Conservation (phyloP, 1,140 invertebrate genomes). For the Drosophila sproati region DNA sequence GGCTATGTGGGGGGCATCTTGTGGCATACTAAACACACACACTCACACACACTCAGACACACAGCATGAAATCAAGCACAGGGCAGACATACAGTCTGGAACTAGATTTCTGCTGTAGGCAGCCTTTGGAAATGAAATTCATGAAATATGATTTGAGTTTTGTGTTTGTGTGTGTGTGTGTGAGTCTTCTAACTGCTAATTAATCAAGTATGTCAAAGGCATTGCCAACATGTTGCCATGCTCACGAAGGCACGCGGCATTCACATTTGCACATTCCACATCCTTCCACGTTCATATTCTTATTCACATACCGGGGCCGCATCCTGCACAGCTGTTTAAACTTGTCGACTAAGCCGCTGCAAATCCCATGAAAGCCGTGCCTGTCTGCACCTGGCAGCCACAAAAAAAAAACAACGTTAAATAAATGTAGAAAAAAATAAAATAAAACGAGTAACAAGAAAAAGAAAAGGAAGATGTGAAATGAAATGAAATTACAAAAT, state of each 20-base stretch:
- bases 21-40: slow-evolving; percentile 20
- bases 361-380: slow-evolving; percentile 67
- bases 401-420: slow-evolving; percentile 5
- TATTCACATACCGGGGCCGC: slow-evolving; percentile 3
- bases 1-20: slow-evolving; percentile 32
- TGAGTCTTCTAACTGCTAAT: slow-evolving; percentile 27
- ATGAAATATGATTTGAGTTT: slow-evolving; percentile 36
- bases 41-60: not conserved
- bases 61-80: slow-evolving; percentile 4
- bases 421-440: slow-evolving; percentile 14
- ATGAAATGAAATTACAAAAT: slow-evolving; percentile 74
- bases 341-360: slow-evolving; percentile 68
- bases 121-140: slow-evolving; percentile 39
- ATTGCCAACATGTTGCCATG: slow-evolving; percentile 44
- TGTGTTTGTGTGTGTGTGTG: slow-evolving; percentile 1
- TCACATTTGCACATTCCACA: slow-evolving; percentile 2
- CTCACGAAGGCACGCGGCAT: slow-evolving; percentile 19
- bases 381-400: slow-evolving; percentile 70
- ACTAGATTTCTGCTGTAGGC: not conserved
- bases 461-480: slow-evolving; percentile 34
- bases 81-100: slow-evolving; percentile 1
- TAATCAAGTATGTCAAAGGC: slow-evolving; percentile 50
- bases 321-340: slow-evolving; percentile 56
- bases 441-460: slow-evolving; percentile 31
- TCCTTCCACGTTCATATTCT: not conserved